Evolutionary conservation across 1,140 invertebrate genomes (phyloP).

Genomic region (Ridgeia piscesae): DNA sequence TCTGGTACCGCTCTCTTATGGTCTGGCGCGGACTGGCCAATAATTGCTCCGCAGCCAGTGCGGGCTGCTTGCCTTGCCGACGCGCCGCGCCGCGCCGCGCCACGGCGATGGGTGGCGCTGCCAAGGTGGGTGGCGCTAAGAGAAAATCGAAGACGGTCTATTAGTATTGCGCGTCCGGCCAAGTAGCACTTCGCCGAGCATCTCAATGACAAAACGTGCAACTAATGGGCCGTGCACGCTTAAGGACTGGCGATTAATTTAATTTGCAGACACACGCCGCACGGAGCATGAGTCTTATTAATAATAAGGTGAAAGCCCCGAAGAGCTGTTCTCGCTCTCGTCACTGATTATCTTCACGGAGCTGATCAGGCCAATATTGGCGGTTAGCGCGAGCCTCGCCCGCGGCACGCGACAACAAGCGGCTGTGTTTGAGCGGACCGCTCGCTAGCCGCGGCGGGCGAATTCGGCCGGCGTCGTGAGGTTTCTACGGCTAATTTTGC

Average conservation of each 20-base stretch:
- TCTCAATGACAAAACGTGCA: slow-evolving; percentile 5
- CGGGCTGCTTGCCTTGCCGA: not conserved
- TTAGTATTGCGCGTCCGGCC: slow-evolving; percentile 3
- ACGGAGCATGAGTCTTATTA: slow-evolving; percentile 5
- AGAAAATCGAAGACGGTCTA: not conserved
- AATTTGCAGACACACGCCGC: not conserved
- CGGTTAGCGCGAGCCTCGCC: not conserved
- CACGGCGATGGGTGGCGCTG: not conserved
- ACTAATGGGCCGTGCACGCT: not conserved
- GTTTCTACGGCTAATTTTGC: not conserved
- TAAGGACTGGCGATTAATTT: slow-evolving; percentile 5
- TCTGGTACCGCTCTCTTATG: not conserved
- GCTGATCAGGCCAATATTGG: slow-evolving; percentile 3
- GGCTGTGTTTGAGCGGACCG: not conserved
- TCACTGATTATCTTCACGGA: not conserved
- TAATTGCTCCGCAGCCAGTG: not conserved
- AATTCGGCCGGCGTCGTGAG: not conserved
- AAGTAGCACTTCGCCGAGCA: not conserved
- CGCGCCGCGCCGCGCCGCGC: too few relatives aligned
- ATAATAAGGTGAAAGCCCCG: not conserved
- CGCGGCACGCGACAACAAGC: not conserved
- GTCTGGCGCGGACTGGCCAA: not conserved
- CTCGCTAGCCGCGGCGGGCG: not conserved
- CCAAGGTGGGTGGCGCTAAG: not conserved
- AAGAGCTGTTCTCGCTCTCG: not conserved